Percentiles rank a stretch among this genome's conserved stretches.
These are phyloP conservation scores for Tapirus terrestris DNA, from an alignment of 2,113 vertebrate species.

Conservation along the genomic window DNA sequence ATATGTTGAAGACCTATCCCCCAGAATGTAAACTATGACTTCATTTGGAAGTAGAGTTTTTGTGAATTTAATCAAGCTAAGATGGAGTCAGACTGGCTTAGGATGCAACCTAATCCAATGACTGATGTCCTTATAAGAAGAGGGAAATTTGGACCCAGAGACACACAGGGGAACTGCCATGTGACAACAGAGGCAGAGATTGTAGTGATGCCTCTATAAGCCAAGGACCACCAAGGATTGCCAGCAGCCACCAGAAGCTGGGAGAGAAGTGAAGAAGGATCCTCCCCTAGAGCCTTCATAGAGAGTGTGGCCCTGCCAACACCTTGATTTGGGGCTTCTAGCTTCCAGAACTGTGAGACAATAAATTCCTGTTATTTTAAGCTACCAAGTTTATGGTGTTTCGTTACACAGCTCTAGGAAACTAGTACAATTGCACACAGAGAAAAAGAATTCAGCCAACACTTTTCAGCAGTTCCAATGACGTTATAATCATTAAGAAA, in stretches of 20 bases:
- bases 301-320: neutral
- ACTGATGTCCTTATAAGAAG: neutral
- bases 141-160: neutral
- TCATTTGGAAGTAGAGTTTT: neutral
- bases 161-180: neutral
- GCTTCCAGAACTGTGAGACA: neutral
- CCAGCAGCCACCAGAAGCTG: neutral
- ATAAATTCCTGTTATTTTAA: neutral
- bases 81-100: neutral
- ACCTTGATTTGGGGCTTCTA: neutral
- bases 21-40: neutral
- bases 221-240: neutral
- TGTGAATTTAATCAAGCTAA: neutral
- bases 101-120: neutral
- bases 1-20: neutral
- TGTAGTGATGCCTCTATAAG: neutral
- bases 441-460: neutral
- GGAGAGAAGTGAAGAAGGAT: neutral
- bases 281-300: neutral
- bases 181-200: neutral
- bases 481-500: neutral
- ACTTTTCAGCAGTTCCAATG: neutral
- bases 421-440: neutral
- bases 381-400: neutral
- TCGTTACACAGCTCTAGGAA: neutral